Conservation (phyloP, 2,113 vertebrate genomes). For the Phasianus colchicus region DNA sequence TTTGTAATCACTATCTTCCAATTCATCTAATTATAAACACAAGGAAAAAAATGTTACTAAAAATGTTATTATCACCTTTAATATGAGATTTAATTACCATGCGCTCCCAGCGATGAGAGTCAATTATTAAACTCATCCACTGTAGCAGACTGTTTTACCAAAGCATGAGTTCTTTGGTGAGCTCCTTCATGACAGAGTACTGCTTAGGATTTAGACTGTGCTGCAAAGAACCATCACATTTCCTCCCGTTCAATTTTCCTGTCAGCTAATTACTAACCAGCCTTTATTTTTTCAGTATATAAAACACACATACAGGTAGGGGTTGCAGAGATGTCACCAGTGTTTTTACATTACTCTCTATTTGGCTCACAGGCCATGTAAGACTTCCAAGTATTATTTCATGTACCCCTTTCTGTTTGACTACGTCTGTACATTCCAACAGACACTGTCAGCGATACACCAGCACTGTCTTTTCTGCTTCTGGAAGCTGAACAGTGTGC, state of each 20-base stretch:
- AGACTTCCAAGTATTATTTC: neutral
- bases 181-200: neutral
- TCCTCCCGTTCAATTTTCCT: neutral
- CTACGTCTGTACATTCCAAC: neutral
- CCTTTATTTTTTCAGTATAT: neutral
- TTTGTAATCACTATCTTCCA: neutral
- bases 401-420: neutral
- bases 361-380: neutral
- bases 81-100: neutral
- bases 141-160: neutral
- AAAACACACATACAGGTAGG: neutral
- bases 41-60: neutral
- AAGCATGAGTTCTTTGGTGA: neutral
- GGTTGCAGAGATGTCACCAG: neutral
- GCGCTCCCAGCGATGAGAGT: neutral
- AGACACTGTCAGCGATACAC: neutral
- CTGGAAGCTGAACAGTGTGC: conserved; percentile 26
- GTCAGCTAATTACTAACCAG: neutral
- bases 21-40: neutral
- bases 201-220: neutral
- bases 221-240: neutral
- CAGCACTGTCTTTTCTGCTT: neutral
- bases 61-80: neutral
- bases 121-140: neutral
- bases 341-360: neutral